Evolutionary conservation across 2,113 vertebrate genomes (phyloP).

Genomic region (Seriola quinqueradiata): DNA sequence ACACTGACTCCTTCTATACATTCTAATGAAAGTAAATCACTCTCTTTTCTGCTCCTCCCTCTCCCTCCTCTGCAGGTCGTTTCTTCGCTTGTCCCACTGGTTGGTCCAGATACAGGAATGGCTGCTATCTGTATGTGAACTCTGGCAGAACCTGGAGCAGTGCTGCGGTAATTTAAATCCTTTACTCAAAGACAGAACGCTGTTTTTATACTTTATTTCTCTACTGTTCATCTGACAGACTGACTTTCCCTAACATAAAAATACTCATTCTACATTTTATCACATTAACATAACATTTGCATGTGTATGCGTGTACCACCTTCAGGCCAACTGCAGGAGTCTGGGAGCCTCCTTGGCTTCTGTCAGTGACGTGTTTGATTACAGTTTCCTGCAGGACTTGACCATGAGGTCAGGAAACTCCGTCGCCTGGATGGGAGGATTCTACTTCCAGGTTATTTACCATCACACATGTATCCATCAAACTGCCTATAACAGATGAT

Average conservation of each 20-base stretch:
- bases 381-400: slow-evolving; percentile 5
- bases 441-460: slow-evolving; percentile 15
- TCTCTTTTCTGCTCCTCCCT: too few species aligned
- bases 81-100: too few species aligned
- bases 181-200: too few species aligned
- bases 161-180: too few species aligned
- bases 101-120: too few species aligned
- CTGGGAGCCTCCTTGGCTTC: slow-evolving; percentile 1
- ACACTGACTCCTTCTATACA: not conserved
- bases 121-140: too few species aligned
- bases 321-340: not conserved
- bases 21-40: not conserved
- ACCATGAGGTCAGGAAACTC: not conserved
- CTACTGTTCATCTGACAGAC: not conserved
- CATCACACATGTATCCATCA: not conserved
- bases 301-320: not conserved
- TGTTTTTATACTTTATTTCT: not conserved
- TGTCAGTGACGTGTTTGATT: slow-evolving; percentile 2
- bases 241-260: not conserved
- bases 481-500: not conserved
- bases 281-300: not conserved
- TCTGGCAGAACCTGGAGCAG: too few species aligned
- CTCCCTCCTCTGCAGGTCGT: too few species aligned
- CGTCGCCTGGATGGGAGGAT: not conserved
- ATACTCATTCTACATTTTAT: too few species aligned